Base-by-base conservation (phyloP, 1,140 invertebrate genomes). In the Penaeus chinensis region DNA sequence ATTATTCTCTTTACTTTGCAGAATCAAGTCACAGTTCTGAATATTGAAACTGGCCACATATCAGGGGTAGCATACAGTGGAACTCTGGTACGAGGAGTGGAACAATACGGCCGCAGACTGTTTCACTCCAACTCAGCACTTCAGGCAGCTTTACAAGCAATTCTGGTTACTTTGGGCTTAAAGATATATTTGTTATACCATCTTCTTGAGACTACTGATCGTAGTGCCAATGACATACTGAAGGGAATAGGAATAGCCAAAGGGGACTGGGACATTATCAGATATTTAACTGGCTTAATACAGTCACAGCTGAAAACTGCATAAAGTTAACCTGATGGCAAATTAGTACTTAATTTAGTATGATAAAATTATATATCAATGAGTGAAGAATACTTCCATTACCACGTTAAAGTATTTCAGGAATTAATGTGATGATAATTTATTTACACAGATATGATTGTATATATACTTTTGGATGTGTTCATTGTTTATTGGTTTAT, bases 21-120 rank as follows among this genome's bases (percentile, higher is more conserved):
- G 88, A 89, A 89, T 77, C 88, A 89, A 66, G 88, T 89, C 37
- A 89, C 88, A 18, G 88, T 89, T 42, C 71, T 89, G 61, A 89
- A 89, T 80, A 89, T 89, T 3, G 88, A 89, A 65, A 89, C 88
- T 22, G 88, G 88, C 13, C 88, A 89, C 62, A 89, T 89, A 27
- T 89, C 82, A 2, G 88, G 88, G 16, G 88, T 89, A 42, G 88
- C 88, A 13, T 89, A 89, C 79, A 85, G 84, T 82, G 88, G 88
- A n/a, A 89, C 66, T 22, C 79, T 89, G 47, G 78, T 89, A 5
- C 84, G 84, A 24, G 84, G 84, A 24, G 79, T 85, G n/a, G 88
- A 89, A 5, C 88, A 89, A 24, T 85, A 85, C 37, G 84, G 83
- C 24, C 83, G 88, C 20, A 84, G 78, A 61, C 54, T 85, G 20